Evolutionary conservation across 2,888 invertebrate species (phyloP).

Genomic region (Balanococcus diminutus): DNA sequence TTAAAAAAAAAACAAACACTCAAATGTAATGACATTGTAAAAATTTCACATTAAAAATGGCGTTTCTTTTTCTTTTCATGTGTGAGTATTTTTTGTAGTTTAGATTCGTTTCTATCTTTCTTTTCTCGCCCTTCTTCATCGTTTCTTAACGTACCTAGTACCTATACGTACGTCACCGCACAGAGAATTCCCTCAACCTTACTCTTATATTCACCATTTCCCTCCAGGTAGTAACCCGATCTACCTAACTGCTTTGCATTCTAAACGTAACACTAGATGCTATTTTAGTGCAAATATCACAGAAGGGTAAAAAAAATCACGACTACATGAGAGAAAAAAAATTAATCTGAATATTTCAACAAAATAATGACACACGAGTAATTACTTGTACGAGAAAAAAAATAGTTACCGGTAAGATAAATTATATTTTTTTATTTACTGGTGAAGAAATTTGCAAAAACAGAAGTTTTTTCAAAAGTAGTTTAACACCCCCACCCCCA

Average conservation of each 20-base stretch:
- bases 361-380: neutral
- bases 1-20: slow-evolving; percentile 10
- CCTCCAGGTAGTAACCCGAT: neutral
- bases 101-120: neutral
- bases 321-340: neutral
- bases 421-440: too few species aligned
- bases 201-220: neutral
- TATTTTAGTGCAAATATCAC: neutral
- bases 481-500: too few species aligned
- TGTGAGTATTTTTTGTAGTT: neutral
- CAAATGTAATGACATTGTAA: slow-evolving; percentile 18
- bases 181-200: neutral
- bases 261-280: neutral
- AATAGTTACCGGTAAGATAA: too few species aligned
- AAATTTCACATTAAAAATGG: slow-evolving; percentile 25
- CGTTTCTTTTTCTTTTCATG: neutral
- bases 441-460: too few species aligned
- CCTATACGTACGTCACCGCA: neutral
- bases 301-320: neutral
- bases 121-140: neutral
- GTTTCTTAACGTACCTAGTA: neutral
- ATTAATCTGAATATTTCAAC: neutral
- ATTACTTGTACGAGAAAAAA: neutral
- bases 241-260: neutral
- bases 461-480: too few species aligned